phyloP scores from a whole-genome alignment of 2,888 invertebrate species.

The Blastobasis adustella region DNA sequence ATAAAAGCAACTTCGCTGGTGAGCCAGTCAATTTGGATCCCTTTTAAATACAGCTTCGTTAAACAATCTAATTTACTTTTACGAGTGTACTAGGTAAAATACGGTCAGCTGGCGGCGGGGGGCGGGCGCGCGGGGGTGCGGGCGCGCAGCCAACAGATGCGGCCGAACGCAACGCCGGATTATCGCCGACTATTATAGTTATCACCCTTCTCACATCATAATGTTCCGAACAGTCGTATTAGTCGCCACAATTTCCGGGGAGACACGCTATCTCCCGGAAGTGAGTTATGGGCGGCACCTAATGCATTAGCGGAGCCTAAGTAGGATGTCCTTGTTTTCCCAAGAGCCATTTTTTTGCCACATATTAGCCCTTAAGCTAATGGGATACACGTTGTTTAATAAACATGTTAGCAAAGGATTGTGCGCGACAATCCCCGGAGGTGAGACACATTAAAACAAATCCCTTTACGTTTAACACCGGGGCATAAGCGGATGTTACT shows the following conservation, averaged over 20 bases:
- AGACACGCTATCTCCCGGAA: no score
- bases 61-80: slow-evolving; percentile 22
- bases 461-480: slow-evolving; percentile 22
- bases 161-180: slow-evolving; percentile 10
- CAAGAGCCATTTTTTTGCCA: no score
- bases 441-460: slow-evolving; percentile 22
- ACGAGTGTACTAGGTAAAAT: slow-evolving; percentile 18
- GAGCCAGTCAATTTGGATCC: slow-evolving; percentile 4
- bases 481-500: slow-evolving; percentile 28
- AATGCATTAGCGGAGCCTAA: no score
- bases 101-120: slow-evolving; percentile 15
- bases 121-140: slow-evolving; percentile 30
- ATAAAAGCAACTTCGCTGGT: background rate
- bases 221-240: no score
- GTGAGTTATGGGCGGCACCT: no score
- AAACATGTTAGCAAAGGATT: background rate
- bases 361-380: no score
- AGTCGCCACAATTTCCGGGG: no score
- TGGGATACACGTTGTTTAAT: background rate
- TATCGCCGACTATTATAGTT: no score
- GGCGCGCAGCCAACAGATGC: slow-evolving; percentile 64
- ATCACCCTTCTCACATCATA: no score
- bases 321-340: no score
- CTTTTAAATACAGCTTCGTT: slow-evolving; percentile 8
- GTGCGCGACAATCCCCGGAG: slow-evolving; percentile 10